Percentiles rank a stretch among this genome's conserved stretches.
These are phyloP conservation scores for Centruroides vittatus DNA, from an alignment of 1,140 invertebrate genomes.

Conservation along the genomic window DNA sequence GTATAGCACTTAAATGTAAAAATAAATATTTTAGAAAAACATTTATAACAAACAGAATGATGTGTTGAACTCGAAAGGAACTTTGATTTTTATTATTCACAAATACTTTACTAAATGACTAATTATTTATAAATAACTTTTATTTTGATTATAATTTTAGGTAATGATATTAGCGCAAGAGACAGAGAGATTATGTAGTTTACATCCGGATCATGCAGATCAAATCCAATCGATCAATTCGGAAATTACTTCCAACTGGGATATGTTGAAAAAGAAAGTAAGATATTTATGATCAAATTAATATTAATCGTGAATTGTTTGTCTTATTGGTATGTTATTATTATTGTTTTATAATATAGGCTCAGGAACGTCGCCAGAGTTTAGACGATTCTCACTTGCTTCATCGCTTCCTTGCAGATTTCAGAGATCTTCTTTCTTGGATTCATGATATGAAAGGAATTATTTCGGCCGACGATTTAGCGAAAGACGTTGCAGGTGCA, in stretches of 20 bases:
- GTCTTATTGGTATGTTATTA: too few species aligned
- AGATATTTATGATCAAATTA: not conserved
- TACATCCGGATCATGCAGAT: constrained; percentile 78
- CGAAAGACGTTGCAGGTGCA: constrained; percentile 95
- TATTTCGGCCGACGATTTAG: constrained; percentile 91
- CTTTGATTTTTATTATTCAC: too few species aligned
- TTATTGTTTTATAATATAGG: not conserved
- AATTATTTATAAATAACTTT: too few species aligned
- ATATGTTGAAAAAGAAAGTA: constrained; percentile 69
- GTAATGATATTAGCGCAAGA: constrained; percentile 77
- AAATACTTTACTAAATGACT: too few species aligned
- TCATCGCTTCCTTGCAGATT: constrained; percentile 94
- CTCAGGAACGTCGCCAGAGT: constrained; percentile 39
- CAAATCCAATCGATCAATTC: constrained; percentile 81
- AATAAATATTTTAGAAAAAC: too few species aligned
- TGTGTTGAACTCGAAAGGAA: too few species aligned
- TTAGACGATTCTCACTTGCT: constrained; percentile 88
- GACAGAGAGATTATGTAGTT: constrained; percentile 71
- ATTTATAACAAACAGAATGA: too few species aligned
- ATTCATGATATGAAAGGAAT: constrained; percentile 94
- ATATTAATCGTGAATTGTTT: too few species aligned
- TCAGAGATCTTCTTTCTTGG: constrained; percentile 91
- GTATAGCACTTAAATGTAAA: too few species aligned
- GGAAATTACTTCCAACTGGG: constrained; percentile 88
- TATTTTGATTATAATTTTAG: constrained; percentile 28